Conservation (phyloP, 2,113 vertebrate species). For the Origma solitaria region DNA sequence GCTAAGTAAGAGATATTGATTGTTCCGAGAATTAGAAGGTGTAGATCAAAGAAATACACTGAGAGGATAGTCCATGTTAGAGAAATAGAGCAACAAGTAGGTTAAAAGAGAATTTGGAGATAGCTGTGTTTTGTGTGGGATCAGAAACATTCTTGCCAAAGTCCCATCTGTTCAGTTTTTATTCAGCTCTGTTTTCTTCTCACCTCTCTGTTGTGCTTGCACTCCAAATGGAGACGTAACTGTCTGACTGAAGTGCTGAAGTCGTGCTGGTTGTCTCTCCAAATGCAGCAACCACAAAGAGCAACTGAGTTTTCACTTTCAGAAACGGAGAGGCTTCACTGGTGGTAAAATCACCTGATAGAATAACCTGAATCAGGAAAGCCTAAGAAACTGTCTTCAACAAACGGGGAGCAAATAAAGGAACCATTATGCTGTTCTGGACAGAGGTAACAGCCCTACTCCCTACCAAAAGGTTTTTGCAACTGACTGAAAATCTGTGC, state of each 20-base stretch:
- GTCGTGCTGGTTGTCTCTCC: not conserved
- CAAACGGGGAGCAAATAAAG: not conserved
- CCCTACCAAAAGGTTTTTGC: not conserved
- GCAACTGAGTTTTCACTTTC: not conserved
- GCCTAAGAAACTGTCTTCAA: not conserved
- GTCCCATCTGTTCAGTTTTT: not conserved
- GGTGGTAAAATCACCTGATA: not conserved
- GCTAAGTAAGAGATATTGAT: not conserved
- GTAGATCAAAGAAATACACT: not conserved
- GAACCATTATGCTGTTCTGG: not conserved
- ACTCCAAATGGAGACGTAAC: not conserved
- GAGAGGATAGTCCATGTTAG: not conserved
- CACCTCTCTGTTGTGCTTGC: not conserved
- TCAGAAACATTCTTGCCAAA: not conserved
- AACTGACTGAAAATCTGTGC: not conserved
- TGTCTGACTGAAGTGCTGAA: not conserved
- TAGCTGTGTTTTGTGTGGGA: not conserved
- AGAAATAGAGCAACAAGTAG: not conserved
- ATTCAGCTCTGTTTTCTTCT: conserved; percentile 28
- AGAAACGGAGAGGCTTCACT: not conserved
- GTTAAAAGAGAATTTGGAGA: conserved; percentile 4
- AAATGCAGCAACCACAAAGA: not conserved
- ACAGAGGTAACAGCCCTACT: not conserved
- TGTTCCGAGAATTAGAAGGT: not conserved
- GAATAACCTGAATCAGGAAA: not conserved